phyloP scores from a whole-genome alignment of 2,113 vertebrate genomes.

The Boulengeromyrus knoepffleri region DNA sequence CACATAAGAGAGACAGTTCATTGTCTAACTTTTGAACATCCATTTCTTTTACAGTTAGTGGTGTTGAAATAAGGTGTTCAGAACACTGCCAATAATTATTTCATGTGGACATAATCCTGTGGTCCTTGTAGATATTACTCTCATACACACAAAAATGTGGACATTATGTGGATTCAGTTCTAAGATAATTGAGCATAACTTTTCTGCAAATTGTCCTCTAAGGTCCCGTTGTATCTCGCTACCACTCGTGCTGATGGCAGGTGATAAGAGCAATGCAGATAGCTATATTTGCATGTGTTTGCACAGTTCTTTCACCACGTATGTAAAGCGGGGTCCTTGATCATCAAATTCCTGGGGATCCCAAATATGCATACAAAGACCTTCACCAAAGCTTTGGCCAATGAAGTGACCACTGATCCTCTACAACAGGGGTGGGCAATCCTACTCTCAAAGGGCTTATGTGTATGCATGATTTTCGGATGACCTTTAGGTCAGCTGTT shows the following conservation, averaged over 20 bases:
- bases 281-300: background rate
- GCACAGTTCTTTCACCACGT: background rate
- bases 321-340: background rate
- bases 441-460: background rate
- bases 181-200: background rate
- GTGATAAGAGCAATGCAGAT: background rate
- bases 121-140: background rate
- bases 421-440: background rate
- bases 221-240: background rate
- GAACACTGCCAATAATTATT: background rate
- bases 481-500: background rate
- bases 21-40: background rate
- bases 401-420: background rate
- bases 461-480: background rate
- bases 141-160: background rate
- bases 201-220: background rate
- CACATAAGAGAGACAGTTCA: background rate
- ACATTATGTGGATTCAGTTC: background rate
- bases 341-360: background rate
- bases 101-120: background rate
- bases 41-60: background rate
- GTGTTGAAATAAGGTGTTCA: background rate
- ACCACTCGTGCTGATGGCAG: background rate
- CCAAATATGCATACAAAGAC: background rate
- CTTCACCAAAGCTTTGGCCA: background rate